These are phyloP conservation scores for Parotocinclus haroldoi DNA, from an alignment of 2,797 vertebrate species.

Conservation along the genomic window DNA sequence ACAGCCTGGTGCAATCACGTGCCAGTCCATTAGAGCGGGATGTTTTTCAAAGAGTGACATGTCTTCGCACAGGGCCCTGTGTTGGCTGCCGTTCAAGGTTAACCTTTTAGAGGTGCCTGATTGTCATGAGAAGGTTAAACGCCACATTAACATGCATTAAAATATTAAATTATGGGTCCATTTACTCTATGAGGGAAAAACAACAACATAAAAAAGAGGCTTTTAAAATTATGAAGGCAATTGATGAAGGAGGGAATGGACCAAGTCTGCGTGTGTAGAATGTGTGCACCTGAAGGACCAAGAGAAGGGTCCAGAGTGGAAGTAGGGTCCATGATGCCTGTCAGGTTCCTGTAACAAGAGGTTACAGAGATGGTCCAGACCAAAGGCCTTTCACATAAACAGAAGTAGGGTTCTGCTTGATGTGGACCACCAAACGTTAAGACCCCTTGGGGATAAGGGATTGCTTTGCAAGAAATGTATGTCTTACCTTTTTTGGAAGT, in stretches of 20 bases:
- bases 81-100: slow-evolving; percentile 84
- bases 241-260: slow-evolving; percentile 64
- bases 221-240: slow-evolving; percentile 79
- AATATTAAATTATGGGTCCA: slow-evolving; percentile 81
- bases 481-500: no score
- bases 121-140: slow-evolving; percentile 80
- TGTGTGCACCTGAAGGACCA: no score
- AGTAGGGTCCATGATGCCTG: no score
- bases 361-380: no score
- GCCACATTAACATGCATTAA: slow-evolving; percentile 83
- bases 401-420: no score
- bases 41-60: slow-evolving; percentile 85
- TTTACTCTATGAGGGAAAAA: slow-evolving; percentile 78
- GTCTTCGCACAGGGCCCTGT: slow-evolving; percentile 79
- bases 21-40: slow-evolving; percentile 88
- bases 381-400: no score
- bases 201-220: slow-evolving; percentile 81
- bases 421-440: no score
- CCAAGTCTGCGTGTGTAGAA: slow-evolving; percentile 22
- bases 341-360: no score
- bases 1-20: slow-evolving; percentile 82
- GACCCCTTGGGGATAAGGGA: no score
- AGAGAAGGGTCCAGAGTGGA: no score
- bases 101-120: slow-evolving; percentile 81
- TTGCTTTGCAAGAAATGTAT: no score